Evolutionary conservation across 2,888 invertebrate genomes (phyloP).

Genomic region (Anthophora plumipes): DNA sequence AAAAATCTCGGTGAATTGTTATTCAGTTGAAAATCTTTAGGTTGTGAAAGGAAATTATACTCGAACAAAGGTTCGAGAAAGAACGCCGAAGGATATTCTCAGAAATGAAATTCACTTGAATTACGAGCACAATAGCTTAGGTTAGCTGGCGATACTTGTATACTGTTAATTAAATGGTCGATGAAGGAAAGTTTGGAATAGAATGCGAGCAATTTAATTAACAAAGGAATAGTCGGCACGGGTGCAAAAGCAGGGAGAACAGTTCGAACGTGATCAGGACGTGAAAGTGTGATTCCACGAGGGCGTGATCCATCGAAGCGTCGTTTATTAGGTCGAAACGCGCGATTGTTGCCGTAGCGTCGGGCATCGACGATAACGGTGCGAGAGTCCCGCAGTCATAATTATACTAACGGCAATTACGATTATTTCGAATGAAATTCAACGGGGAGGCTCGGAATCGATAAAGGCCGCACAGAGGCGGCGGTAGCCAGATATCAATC

Average conservation of each 20-base stretch:
- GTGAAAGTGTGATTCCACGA: not conserved
- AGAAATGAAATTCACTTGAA: too few relatives aligned
- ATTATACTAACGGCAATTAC: constrained; percentile 21
- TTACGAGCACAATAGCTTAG: too few relatives aligned
- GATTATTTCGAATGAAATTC: constrained; percentile 30
- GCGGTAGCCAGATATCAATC: constrained; percentile 6
- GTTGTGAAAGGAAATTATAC: too few relatives aligned
- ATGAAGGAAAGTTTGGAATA: not conserved
- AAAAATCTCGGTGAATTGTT: too few relatives aligned
- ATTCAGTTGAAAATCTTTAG: too few relatives aligned
- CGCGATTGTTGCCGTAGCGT: too few relatives aligned
- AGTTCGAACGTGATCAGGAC: not conserved
- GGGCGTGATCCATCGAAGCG: not conserved
- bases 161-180: constrained; percentile 9
- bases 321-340: not conserved
- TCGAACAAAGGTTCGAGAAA: too few relatives aligned
- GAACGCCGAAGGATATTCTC: too few relatives aligned
- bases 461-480: not conserved
- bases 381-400: not conserved
- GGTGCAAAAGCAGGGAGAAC: not conserved
- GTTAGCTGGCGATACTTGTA: too few relatives aligned
- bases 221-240: not conserved
- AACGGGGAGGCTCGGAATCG: not conserved
- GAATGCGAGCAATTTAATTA: constrained; percentile 25
- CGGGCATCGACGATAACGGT: too few relatives aligned